Evolutionary conservation across 30 jellyfish, hydroid and myxozoan species (phyloP).

Genomic region (Chrysaora quinquecirrha): DNA sequence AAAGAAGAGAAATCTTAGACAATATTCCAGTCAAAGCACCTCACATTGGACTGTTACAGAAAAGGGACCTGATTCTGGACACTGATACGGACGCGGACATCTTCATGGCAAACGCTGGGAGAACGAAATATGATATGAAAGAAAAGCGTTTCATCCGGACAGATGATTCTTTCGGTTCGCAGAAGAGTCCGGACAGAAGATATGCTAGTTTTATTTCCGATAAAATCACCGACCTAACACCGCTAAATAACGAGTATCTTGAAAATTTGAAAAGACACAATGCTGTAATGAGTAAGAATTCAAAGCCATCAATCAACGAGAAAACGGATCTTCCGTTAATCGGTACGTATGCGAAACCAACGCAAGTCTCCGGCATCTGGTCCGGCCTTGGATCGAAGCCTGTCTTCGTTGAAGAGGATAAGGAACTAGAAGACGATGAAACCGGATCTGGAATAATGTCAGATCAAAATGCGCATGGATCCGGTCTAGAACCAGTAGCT

Average conservation of each 20-base stretch:
- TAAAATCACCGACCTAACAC: slow-evolving; percentile 24
- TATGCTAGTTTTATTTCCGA: slow-evolving; percentile 10
- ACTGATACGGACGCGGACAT: slow-evolving; percentile 76
- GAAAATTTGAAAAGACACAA: slow-evolving; percentile 8
- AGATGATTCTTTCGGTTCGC: slow-evolving; percentile 45
- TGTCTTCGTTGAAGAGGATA: slow-evolving; percentile 67
- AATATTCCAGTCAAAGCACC: not conserved
- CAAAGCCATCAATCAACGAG: not conserved
- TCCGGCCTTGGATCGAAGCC: slow-evolving; percentile 95
- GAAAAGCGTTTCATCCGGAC: not conserved
- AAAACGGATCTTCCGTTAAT: not conserved
- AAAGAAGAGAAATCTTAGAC: not conserved
- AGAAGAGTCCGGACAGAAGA: not conserved
- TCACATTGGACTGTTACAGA: slow-evolving; percentile 1
- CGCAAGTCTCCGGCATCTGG: slow-evolving; percentile 86
- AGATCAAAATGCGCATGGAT: slow-evolving; percentile 11
- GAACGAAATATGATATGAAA: slow-evolving; percentile 20
- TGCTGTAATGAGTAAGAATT: not conserved
- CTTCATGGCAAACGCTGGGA: slow-evolving; percentile 75
- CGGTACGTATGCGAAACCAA: slow-evolving; percentile 60
- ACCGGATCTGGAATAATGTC: slow-evolving; percentile 41
- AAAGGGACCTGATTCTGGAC: slow-evolving; percentile 66
- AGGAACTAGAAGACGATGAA: slow-evolving; percentile 57
- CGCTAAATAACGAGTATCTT: slow-evolving; percentile 55
- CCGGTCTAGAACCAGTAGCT: not conserved